Percentiles rank a stretch among this genome's conserved stretches.
These are phyloP conservation scores for Aethina tumida DNA, from an alignment of 1,140 invertebrate genomes.

Conservation along the genomic window DNA sequence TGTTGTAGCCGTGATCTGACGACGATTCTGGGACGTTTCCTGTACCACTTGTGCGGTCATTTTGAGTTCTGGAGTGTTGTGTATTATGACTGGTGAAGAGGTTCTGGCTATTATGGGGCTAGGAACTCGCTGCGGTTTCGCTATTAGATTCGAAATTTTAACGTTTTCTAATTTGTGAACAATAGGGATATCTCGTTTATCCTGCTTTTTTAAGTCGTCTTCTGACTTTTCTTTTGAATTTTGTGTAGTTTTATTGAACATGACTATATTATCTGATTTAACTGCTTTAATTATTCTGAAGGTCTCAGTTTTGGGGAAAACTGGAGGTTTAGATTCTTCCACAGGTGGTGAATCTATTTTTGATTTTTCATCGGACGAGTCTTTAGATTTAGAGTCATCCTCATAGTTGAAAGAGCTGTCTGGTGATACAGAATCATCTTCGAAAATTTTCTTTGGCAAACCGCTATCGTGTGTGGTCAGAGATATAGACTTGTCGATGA, in stretches of 20 bases:
- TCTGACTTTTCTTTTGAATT: slow-evolving; percentile 8
- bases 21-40: slow-evolving; percentile 18
- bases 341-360: slow-evolving; percentile 17
- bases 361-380: slow-evolving; percentile 29
- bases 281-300: slow-evolving; percentile 1
- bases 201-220: background rate
- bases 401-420: slow-evolving; percentile 41
- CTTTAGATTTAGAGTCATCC: slow-evolving; percentile 36
- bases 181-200: background rate
- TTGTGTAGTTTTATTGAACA: slow-evolving; percentile 1
- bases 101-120: slow-evolving; percentile 24
- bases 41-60: slow-evolving; percentile 33
- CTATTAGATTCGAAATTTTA: slow-evolving; percentile 16
- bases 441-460: slow-evolving; percentile 50
- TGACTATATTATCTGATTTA: slow-evolving; percentile 5
- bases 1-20: slow-evolving; percentile 23
- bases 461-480: slow-evolving; percentile 43
- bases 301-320: slow-evolving; percentile 8
- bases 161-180: slow-evolving; percentile 4
- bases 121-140: slow-evolving; percentile 13
- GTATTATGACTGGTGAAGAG: slow-evolving; percentile 26
- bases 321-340: slow-evolving; percentile 8
- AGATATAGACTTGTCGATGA: slow-evolving; percentile 42
- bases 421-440: slow-evolving; percentile 49
- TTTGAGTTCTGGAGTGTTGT: slow-evolving; percentile 31